phyloP scores from a whole-genome alignment of 1,140 invertebrate genomes.

The Drosophila prosaltans region DNA sequence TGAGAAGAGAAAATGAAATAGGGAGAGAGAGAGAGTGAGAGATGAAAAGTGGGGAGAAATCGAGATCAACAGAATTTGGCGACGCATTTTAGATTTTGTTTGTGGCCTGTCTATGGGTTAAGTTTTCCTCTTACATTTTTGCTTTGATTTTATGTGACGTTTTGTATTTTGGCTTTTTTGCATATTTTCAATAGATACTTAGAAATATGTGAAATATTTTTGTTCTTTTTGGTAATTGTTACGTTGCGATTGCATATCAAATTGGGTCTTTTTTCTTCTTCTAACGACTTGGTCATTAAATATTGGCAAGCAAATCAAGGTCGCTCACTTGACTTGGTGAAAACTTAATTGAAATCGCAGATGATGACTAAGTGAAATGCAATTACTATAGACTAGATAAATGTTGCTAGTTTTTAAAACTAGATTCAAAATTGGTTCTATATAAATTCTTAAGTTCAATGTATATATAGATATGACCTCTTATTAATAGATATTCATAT shows the following conservation, averaged over 20 bases:
- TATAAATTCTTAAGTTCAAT: too few species aligned
- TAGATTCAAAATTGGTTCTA: too few species aligned
- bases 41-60: background rate
- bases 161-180: background rate
- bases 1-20: background rate
- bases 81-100: conserved; percentile 1
- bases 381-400: too few species aligned
- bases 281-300: conserved; percentile 60
- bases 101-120: conserved; percentile 33
- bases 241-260: background rate
- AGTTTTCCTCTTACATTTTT: conserved; percentile 15
- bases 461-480: too few species aligned
- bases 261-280: conserved; percentile 9
- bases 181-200: background rate
- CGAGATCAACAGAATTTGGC: background rate
- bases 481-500: too few species aligned
- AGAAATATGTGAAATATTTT: conserved; percentile 13
- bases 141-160: conserved; percentile 2
- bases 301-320: conserved; percentile 55
- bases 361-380: conserved; percentile 15
- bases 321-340: conserved; percentile 24
- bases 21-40: conserved; percentile 2
- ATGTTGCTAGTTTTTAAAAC: too few species aligned
- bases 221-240: conserved; percentile 15
- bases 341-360: background rate